Evolutionary conservation across 2,113 vertebrate species (phyloP).

Genomic region (Orthonyx spaldingii): DNA sequence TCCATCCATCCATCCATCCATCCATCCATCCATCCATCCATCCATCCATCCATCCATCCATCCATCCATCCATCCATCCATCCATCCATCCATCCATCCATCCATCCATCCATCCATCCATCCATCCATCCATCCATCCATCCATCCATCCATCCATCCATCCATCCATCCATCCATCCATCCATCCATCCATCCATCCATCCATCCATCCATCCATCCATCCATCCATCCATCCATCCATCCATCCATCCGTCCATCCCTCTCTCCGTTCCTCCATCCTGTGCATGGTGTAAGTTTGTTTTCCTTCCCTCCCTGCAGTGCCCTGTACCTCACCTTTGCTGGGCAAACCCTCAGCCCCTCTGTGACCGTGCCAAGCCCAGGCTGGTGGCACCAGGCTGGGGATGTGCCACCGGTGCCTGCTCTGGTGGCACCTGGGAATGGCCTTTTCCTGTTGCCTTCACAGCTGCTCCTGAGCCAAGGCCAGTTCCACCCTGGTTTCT

Average conservation of each 20-base stretch:
- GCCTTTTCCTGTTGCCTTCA: not conserved
- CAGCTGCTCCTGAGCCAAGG: not conserved
- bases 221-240: not conserved
- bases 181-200: not conserved
- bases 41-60: not conserved
- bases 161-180: not conserved
- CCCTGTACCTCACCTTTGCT: too few relatives aligned
- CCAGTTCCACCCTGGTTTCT: fast-evolving
- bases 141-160: not conserved
- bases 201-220: not conserved
- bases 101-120: fast-evolving
- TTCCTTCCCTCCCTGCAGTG: not conserved
- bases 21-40: not conserved
- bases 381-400: not conserved
- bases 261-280: not conserved
- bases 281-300: not conserved
- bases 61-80: too few relatives aligned
- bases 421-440: not conserved
- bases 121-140: too few relatives aligned
- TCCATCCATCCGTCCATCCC: too few relatives aligned
- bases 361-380: fast-evolving
- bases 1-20: not conserved
- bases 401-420: not conserved
- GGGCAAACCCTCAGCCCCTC: not conserved
- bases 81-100: not conserved